Conservation (phyloP, 2,113 vertebrate genomes). For the Neotoma lepida region DNA sequence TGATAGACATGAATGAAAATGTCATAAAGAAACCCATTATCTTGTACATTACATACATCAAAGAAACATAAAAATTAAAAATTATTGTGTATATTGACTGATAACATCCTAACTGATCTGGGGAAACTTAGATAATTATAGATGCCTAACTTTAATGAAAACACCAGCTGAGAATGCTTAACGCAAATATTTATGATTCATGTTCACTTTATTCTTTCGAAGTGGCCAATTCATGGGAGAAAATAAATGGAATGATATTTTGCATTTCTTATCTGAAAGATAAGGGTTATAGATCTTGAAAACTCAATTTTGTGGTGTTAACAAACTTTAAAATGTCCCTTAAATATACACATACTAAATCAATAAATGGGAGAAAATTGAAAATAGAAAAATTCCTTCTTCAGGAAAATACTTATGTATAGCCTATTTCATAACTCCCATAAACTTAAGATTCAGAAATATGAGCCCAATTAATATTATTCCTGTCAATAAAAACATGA, state of each 20-base stretch:
- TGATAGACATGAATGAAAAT: not conserved
- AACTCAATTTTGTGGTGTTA: not conserved
- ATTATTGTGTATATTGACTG: not conserved
- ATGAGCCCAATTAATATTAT: not conserved
- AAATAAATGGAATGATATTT: slow-evolving; percentile 19
- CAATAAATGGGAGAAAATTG: not conserved
- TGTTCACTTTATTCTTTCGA: slow-evolving; percentile 46
- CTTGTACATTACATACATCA: not conserved
- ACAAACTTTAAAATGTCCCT: not conserved
- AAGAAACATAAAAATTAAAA: not conserved
- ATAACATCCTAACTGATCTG: not conserved
- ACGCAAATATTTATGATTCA: not conserved
- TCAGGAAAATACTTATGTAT: not conserved
- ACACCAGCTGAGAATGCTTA: not conserved
- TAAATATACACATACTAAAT: not conserved
- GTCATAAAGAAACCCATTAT: not conserved
- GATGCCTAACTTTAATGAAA: slow-evolving; percentile 8
- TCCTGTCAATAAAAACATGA: not conserved
- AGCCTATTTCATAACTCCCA: not conserved
- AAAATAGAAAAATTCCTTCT: not conserved
- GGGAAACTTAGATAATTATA: not conserved
- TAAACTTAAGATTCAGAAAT: not conserved
- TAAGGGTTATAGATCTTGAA: slow-evolving; percentile 13
- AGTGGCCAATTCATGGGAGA: not conserved
- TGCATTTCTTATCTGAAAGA: slow-evolving; percentile 28